These are phyloP conservation scores for Plectropomus leopardus DNA, from an alignment of 2,113 vertebrate species.

Conservation along the genomic window DNA sequence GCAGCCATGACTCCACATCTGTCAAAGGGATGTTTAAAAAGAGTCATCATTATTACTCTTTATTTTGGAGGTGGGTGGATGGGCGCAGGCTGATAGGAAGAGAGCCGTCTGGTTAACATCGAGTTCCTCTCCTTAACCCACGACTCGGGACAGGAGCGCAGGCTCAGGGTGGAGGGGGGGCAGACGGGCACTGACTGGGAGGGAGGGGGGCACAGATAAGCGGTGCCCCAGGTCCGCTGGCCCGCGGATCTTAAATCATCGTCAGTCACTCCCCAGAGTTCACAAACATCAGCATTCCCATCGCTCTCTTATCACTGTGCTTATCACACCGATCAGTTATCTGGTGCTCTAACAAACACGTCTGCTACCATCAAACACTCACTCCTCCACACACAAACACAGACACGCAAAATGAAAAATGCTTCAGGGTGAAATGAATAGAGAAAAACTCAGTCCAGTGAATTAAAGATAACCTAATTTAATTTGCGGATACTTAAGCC, in stretches of 20 bases:
- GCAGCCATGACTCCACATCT: conserved; percentile 87
- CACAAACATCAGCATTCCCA: conserved; percentile 87
- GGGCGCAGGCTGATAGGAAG: conserved; percentile 63
- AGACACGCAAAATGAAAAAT: conserved; percentile 50
- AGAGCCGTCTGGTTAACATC: conserved; percentile 94
- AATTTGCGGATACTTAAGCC: not conserved
- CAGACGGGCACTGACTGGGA: conserved; percentile 38
- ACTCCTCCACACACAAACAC: conserved; percentile 71
- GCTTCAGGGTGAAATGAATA: conserved; percentile 21
- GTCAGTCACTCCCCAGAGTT: conserved; percentile 84
- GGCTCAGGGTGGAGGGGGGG: conserved; percentile 5
- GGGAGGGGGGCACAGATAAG: conserved; percentile 88
- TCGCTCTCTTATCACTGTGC: conserved; percentile 69
- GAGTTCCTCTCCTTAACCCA: conserved; percentile 72
- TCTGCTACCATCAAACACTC: conserved; percentile 70
- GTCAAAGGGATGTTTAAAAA: conserved; percentile 94
- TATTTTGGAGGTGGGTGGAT: conserved; percentile 82
- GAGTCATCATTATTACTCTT: conserved; percentile 93
- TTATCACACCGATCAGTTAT: conserved; percentile 77
- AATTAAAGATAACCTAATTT: conserved; percentile 21
- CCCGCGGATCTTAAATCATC: conserved; percentile 86
- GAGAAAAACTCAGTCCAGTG: conserved; percentile 14
- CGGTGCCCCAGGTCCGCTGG: conserved; percentile 81
- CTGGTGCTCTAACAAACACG: conserved; percentile 67
- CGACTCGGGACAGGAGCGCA: conserved; percentile 46